A percentile compares a stretch with the other conserved stretches of the same genome.
These are phyloP conservation scores for Eupithecia centaureata DNA, from an alignment of 2,888 invertebrate genomes.

Conservation along the genomic window DNA sequence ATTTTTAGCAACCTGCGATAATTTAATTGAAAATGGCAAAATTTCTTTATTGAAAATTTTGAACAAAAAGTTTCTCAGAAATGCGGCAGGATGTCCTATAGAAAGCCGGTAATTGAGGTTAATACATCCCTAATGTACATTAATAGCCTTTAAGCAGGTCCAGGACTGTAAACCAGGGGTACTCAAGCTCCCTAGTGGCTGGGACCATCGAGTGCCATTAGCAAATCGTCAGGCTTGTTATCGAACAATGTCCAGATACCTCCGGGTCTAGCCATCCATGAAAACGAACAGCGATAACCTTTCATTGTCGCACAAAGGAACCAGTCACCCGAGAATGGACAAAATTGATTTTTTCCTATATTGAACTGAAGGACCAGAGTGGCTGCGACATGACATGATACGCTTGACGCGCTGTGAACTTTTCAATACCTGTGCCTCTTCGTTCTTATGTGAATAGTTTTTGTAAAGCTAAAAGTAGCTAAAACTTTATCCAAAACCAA, in stretches of 20 bases:
- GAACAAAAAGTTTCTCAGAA: neutral
- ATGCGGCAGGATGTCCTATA: neutral
- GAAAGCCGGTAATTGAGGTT: neutral
- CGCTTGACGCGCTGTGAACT: neutral
- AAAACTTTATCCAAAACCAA: too few species aligned
- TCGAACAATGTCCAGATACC: slow-evolving; percentile 64
- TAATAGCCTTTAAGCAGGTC: slow-evolving; percentile 2
- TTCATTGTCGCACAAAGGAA: slow-evolving; percentile 75
- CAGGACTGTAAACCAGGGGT: neutral
- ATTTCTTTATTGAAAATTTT: too few species aligned
- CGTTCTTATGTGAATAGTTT: neutral
- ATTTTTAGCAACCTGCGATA: neutral
- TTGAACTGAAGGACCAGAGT: slow-evolving; percentile 49
- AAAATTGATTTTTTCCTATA: slow-evolving; percentile 77
- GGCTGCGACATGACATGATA: slow-evolving; percentile 16
- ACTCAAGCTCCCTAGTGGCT: slow-evolving; percentile 9
- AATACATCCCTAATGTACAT: neutral
- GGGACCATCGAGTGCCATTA: slow-evolving; percentile 51
- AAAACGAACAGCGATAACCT: slow-evolving; percentile 80
- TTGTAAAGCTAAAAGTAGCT: too few species aligned
- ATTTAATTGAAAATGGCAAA: neutral
- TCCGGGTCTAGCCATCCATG: slow-evolving; percentile 68
- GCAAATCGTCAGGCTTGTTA: slow-evolving; percentile 60
- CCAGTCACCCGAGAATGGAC: slow-evolving; percentile 72
- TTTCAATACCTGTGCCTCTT: neutral